Conservation (phyloP, 2,888 invertebrate species). For the Allacma fusca region DNA sequence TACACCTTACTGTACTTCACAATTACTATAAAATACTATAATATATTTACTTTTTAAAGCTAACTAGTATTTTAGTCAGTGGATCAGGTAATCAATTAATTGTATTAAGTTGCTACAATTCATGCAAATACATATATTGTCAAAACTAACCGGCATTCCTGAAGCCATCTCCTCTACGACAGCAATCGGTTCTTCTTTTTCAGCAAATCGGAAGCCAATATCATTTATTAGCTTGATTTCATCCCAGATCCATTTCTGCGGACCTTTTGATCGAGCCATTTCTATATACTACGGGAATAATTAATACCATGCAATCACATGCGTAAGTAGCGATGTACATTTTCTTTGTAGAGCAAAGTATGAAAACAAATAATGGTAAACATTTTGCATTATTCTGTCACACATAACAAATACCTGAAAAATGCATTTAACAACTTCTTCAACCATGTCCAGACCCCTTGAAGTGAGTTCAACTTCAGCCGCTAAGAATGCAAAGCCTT, state of each 20-base stretch:
- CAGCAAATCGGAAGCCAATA: slow-evolving; percentile 22
- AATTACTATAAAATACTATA: too few relatives aligned
- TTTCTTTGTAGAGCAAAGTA: too few relatives aligned
- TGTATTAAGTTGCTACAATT: too few relatives aligned
- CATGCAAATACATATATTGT: too few relatives aligned
- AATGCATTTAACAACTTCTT: slow-evolving; percentile 82
- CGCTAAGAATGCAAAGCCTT: slow-evolving; percentile 92
- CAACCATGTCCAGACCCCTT: slow-evolving; percentile 84
- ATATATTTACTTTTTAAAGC: too few relatives aligned
- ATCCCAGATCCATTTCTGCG: slow-evolving; percentile 30
- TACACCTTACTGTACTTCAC: too few relatives aligned
- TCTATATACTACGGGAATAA: slow-evolving; percentile 21
- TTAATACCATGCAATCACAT: too few relatives aligned
- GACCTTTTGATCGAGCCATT: slow-evolving; percentile 19
- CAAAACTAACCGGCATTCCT: slow-evolving; percentile 34
- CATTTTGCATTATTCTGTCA: too few relatives aligned
- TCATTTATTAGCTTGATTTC: slow-evolving; percentile 23
- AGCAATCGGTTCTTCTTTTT: slow-evolving; percentile 13
- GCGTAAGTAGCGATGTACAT: too few relatives aligned
- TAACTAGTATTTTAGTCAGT: too few relatives aligned
- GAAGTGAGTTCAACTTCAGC: slow-evolving; percentile 85
- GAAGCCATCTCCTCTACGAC: slow-evolving; percentile 12
- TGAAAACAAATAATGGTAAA: too few relatives aligned
- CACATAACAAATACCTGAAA: slow-evolving; percentile 79
- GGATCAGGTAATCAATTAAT: too few relatives aligned